Evolutionary conservation across 2,888 invertebrate species (phyloP).

Genomic region (Euspilapteryx auroguttella): DNA sequence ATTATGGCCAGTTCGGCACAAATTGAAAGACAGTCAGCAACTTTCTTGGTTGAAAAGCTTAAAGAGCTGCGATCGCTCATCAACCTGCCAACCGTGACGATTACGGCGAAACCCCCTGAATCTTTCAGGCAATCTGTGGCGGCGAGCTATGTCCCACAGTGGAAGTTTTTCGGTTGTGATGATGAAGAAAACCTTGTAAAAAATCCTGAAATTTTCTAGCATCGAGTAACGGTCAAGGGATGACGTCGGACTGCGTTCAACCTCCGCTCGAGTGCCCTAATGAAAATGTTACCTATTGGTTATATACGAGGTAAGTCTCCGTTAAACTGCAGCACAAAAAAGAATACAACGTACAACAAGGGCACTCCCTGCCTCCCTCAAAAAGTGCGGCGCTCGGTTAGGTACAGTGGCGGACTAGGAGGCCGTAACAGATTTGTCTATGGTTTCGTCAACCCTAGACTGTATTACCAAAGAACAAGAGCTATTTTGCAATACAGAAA

Average conservation of each 20-base stretch:
- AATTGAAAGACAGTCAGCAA: background rate
- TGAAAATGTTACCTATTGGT: slow-evolving; percentile 63
- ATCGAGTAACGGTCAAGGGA: too few relatives aligned
- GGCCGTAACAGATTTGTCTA: too few relatives aligned
- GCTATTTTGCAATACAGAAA: too few relatives aligned
- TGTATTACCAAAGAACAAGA: too few relatives aligned
- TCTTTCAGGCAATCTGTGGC: background rate
- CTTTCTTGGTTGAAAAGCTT: background rate
- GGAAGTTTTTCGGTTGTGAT: background rate
- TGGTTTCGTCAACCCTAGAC: too few relatives aligned
- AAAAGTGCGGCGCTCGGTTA: too few relatives aligned
- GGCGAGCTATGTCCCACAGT: background rate
- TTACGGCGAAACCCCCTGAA: background rate
- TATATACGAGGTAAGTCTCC: slow-evolving; percentile 58
- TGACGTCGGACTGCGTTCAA: slow-evolving; percentile 18
- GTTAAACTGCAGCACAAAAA: too few relatives aligned
- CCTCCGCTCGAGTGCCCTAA: slow-evolving; percentile 60
- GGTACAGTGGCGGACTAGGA: too few relatives aligned
- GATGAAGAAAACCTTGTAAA: background rate
- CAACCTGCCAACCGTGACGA: background rate
- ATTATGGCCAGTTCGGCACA: background rate
- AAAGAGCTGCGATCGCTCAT: background rate
- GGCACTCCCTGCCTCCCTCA: too few relatives aligned
- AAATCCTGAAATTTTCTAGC: too few relatives aligned
- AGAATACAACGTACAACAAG: too few relatives aligned